Conservation (phyloP, 2,113 vertebrate genomes). For the Hydrochoerus hydrochaeris region DNA sequence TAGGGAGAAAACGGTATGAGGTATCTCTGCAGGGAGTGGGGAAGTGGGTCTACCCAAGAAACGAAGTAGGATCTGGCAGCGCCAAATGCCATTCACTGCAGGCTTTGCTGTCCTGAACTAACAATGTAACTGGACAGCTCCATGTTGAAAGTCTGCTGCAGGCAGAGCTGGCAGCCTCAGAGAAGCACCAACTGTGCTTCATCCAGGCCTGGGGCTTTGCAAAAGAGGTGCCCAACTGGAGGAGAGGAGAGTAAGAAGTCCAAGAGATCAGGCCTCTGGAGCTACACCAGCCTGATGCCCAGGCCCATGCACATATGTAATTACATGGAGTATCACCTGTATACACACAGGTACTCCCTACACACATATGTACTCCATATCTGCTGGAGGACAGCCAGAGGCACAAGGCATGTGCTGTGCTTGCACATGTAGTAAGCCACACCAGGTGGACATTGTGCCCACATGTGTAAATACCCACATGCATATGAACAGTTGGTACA, state of each 20-base stretch:
- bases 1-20: background rate
- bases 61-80: rapidly evolving
- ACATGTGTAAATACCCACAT: background rate
- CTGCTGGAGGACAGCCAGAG: background rate
- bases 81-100: background rate
- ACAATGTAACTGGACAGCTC: background rate
- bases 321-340: background rate
- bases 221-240: background rate
- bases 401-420: rapidly evolving
- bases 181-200: background rate
- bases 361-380: background rate
- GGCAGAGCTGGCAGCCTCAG: background rate
- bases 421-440: background rate
- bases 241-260: too few species aligned
- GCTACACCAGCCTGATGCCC: background rate
- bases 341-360: background rate
- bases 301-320: rapidly evolving
- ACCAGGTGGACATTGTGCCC: background rate
- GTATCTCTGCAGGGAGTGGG: too few species aligned
- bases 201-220: background rate
- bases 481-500: background rate
- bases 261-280: background rate
- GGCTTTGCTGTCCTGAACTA: background rate
- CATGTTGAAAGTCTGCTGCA: background rate
- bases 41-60: background rate